Evolutionary conservation across 2,113 vertebrate genomes (phyloP), one percentile per base, ranked within the genome.

Genomic region (Prionailurus viverrinus): DNA sequence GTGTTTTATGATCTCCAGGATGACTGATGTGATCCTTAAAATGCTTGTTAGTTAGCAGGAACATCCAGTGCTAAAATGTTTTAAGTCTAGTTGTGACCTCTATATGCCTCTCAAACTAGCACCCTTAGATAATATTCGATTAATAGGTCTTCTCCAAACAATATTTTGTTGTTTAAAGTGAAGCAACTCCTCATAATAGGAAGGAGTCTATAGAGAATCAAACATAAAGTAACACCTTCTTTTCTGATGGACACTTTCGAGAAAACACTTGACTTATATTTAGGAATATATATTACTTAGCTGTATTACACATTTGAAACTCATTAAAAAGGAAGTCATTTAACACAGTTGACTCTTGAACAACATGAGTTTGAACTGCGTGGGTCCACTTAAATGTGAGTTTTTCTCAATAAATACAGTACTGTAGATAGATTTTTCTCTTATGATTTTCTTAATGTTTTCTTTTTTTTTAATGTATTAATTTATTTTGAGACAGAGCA

Each of bases 51-150:
- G 11, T 92, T 96, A 76, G 7, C 36, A 66, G 73, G 39, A 90
- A 90, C 19, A 79, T 65, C 86, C 18, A 78, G n/a, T 82, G 39
- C n/a, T 73, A 91, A 90, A 85, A 78, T 76, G 31, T 76, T 85
- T 74, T 94, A 92, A 95, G 53, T 91, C 18, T 84, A 91, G 88
- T 91, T 94, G 41, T 92, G 61, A 71, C 7, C 51, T 63, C 55
- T 91, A 0, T 83, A 14, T 78, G 4, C 31, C 41, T 55, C 12
- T 25, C 92, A 91, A 83, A 81, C 8, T 69, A 53, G 8, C 39
- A 85, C 78, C 78, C 36, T 78, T 81, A 68, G 5, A 12, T 66
- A 55, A 45, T 27, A 89, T 25, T 23, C 78, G 5, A 45, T 25
- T 87, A 66, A 53, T 85, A 39, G 55, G 33, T 86, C 76, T 91